Evolutionary conservation across 1,140 invertebrate genomes (phyloP).

Genomic region (Gonatopus flavifemur): DNA sequence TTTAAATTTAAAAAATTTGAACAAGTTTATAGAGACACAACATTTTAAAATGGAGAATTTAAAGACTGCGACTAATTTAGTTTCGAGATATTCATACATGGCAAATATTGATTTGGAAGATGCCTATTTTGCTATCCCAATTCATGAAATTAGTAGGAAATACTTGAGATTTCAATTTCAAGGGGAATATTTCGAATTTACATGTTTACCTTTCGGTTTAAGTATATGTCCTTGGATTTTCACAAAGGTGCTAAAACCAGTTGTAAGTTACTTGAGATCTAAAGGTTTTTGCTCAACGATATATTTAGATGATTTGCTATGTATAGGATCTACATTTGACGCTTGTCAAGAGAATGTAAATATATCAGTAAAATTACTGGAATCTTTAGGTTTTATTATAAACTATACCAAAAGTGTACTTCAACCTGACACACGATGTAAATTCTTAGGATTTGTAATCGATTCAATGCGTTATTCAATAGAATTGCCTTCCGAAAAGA

Average conservation of each 20-base stretch:
- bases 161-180: slow-evolving; percentile 23
- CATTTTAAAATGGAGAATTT: slow-evolving; percentile 36
- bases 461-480: not conserved
- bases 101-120: slow-evolving; percentile 2
- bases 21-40: slow-evolving; percentile 24
- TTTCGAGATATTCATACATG: slow-evolving; percentile 16
- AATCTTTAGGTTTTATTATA: slow-evolving; percentile 13
- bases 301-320: slow-evolving; percentile 8
- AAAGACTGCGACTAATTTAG: slow-evolving; percentile 10
- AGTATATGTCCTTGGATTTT: slow-evolving; percentile 18
- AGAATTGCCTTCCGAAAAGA: not conserved
- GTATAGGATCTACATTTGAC: not conserved
- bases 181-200: slow-evolving; percentile 23
- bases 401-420: not conserved
- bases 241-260: slow-evolving; percentile 31
- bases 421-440: not conserved
- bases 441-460: slow-evolving; percentile 1
- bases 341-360: not conserved
- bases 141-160: slow-evolving; percentile 16
- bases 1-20: slow-evolving; percentile 29
- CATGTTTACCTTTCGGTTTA: slow-evolving; percentile 27
- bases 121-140: slow-evolving; percentile 7
- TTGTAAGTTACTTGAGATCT: slow-evolving; percentile 4
- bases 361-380: not conserved
- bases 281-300: not conserved